Percentiles rank a stretch among this genome's conserved stretches.
phyloP scores from a whole-genome alignment of 2,113 vertebrate species.

The Plestiodon gilberti region DNA sequence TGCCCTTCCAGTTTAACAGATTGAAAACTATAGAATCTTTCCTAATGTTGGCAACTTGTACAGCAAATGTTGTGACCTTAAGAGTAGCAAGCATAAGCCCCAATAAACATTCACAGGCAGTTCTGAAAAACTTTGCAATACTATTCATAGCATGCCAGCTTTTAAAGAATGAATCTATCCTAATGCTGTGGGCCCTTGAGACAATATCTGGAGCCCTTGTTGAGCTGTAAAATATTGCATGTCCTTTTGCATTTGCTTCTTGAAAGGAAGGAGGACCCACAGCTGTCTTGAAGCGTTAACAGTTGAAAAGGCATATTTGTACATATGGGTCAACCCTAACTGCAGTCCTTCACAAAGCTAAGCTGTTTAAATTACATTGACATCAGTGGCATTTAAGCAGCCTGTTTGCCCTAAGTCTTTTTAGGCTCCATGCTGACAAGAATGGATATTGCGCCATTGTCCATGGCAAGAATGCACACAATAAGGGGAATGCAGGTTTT shows the following conservation, averaged over 20 bases:
- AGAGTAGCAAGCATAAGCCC: neutral
- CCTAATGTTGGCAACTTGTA: neutral
- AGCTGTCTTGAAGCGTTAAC: constrained; percentile 1
- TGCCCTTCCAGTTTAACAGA: neutral
- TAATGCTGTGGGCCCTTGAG: neutral
- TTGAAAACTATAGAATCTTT: neutral
- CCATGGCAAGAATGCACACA: neutral
- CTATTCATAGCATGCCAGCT: neutral
- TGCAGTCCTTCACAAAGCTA: neutral
- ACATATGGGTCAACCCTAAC: neutral
- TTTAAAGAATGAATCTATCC: constrained; percentile 9
- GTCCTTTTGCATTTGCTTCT: neutral
- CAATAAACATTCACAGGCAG: neutral
- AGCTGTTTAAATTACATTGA: neutral
- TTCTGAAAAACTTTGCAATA: neutral
- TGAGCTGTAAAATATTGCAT: neutral
- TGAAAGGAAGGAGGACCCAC: neutral
- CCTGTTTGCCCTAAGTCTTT: constrained; percentile 16
- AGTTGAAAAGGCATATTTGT: constrained; percentile 22
- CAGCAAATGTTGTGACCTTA: neutral
- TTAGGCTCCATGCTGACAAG: constrained; percentile 23
- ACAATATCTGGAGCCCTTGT: neutral
- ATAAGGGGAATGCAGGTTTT: neutral
- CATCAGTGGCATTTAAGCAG: neutral
- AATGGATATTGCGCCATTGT: neutral